These are phyloP conservation scores for fruit fly (Drosophila melanogaster) DNA, from an alignment of 1,140 invertebrate genomes.

Conservation along the genomic window Release_6_plus_ISO1_MT NT_033777.3:8054501-8055000, in stretches of 20 bases:
- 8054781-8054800: no score
- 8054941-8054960: slow-evolving; percentile 27
- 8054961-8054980: slow-evolving; percentile 7
- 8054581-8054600: slow-evolving; percentile 16
- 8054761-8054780: no score
- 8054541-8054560: slow-evolving; percentile 60
- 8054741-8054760: no score
- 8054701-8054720: no score
- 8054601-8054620: slow-evolving; percentile 7
- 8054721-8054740: no score
- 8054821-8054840: slow-evolving; percentile 6
- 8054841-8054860: slow-evolving; percentile 3
- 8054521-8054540: slow-evolving; percentile 54
- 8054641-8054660: slow-evolving; percentile 25
- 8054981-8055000: slow-evolving; percentile 30
- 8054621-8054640: slow-evolving; percentile 29
- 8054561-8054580: slow-evolving; percentile 40
- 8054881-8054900: background rate
- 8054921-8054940: slow-evolving; percentile 40
- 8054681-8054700: background rate
- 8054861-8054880: background rate
- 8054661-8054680: background rate
- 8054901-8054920: slow-evolving; percentile 12
- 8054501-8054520: slow-evolving; percentile 67
- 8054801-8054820: slow-evolving; percentile 2